These are phyloP conservation scores for Formica exsecta DNA, from an alignment of 1,140 invertebrate genomes.

Conservation along the genomic window DNA sequence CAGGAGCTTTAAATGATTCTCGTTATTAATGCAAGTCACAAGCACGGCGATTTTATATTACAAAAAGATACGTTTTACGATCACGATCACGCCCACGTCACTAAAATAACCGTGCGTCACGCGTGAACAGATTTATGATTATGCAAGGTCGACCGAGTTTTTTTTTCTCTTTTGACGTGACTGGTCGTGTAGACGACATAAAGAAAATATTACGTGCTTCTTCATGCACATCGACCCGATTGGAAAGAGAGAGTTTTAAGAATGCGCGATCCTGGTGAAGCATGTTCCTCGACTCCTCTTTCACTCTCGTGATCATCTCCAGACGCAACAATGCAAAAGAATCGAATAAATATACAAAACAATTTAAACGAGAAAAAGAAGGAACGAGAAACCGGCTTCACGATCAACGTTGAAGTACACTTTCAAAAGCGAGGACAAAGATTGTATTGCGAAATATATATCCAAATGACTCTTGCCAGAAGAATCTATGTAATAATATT, in stretches of 20 bases:
- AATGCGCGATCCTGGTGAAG: constrained; percentile 9
- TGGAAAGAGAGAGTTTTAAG: constrained; percentile 39
- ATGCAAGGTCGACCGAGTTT: neutral
- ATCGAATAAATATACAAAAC: neutral
- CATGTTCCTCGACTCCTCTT: neutral
- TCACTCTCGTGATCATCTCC: neutral
- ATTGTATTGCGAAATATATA: neutral
- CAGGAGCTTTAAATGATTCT: no score
- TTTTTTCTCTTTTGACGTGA: constrained; percentile 17
- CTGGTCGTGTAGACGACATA: neutral
- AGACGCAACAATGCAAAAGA: neutral
- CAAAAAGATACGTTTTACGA: neutral
- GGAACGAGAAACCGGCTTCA: neutral
- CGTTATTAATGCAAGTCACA: neutral
- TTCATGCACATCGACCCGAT: neutral
- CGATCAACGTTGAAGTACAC: neutral
- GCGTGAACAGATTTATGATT: constrained; percentile 33
- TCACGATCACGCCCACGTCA: neutral
- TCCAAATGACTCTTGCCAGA: neutral
- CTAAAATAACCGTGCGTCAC: constrained; percentile 22
- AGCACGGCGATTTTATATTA: neutral
- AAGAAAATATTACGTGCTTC: constrained; percentile 31
- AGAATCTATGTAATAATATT: neutral
- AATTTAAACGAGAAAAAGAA: neutral
- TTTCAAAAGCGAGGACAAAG: neutral